Evolutionary conservation across 2,797 vertebrate species (phyloP).

Genomic region (Staurois parvus): DNA sequence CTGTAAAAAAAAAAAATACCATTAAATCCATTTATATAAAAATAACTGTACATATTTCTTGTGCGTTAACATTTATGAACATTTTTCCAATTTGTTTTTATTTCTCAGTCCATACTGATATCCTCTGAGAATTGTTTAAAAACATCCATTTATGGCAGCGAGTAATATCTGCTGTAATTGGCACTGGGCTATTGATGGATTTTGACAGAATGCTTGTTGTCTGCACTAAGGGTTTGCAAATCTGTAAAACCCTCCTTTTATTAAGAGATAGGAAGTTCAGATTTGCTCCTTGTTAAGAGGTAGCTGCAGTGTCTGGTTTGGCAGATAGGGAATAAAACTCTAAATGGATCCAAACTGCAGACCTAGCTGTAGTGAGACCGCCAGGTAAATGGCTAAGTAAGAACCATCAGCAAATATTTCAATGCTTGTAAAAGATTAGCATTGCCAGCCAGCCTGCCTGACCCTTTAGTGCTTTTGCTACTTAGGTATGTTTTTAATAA

Average conservation of each 20-base stretch:
- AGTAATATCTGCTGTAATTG: slow-evolving; percentile 39
- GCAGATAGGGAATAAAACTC: slow-evolving; percentile 32
- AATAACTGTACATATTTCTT: background rate
- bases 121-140: slow-evolving; percentile 8
- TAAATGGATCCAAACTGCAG: slow-evolving; percentile 6
- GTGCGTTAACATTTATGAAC: background rate
- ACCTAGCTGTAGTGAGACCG: slow-evolving; percentile 17
- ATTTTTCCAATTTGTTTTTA: background rate
- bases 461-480: background rate
- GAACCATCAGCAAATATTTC: slow-evolving; percentile 17
- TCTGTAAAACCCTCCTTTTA: slow-evolving; percentile 29
- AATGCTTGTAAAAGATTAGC: slow-evolving; percentile 9
- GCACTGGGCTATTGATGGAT: slow-evolving; percentile 16
- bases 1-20: too few species aligned
- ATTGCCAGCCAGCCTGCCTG: slow-evolving; percentile 5
- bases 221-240: slow-evolving; percentile 31
- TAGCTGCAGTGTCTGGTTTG: slow-evolving; percentile 27
- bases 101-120: background rate
- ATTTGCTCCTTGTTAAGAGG: slow-evolving; percentile 38
- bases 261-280: slow-evolving; percentile 16
- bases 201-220: slow-evolving; percentile 36
- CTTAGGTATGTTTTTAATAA: slow-evolving; percentile 48
- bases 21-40: too few species aligned
- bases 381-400: slow-evolving; percentile 14
- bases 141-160: background rate